Percentiles rank a stretch among this genome's conserved stretches.
These are phyloP conservation scores for Xiphophorus birchmanni DNA, from an alignment of 2,797 vertebrate species.

Conservation along the genomic window DNA sequence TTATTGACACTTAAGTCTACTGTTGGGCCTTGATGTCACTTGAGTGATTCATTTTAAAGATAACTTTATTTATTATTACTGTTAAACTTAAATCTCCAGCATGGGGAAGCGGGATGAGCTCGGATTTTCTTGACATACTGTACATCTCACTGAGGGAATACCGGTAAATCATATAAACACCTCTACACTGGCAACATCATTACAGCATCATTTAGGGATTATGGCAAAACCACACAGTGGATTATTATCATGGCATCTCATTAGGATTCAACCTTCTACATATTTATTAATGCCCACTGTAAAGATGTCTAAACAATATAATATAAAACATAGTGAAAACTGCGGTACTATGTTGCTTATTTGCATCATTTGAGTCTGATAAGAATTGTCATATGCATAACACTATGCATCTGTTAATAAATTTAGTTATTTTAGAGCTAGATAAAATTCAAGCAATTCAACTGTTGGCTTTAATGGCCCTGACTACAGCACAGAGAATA, in stretches of 20 bases:
- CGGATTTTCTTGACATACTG: too few species aligned
- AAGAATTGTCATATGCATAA: too few species aligned
- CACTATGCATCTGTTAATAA: too few species aligned
- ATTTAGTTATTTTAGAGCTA: too few species aligned
- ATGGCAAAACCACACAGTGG: background rate
- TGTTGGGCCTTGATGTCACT: too few species aligned
- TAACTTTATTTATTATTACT: too few species aligned
- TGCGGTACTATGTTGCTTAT: background rate
- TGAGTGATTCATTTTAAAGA: too few species aligned
- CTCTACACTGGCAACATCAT: background rate
- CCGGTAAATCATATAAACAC: conserved; percentile 28
- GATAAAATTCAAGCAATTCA: background rate
- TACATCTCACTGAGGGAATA: background rate
- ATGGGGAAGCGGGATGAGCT: too few species aligned
- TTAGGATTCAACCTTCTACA: background rate
- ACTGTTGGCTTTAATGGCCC: background rate
- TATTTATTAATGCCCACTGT: background rate
- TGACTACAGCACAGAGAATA: background rate
- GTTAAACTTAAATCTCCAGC: too few species aligned
- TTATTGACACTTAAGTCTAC: too few species aligned
- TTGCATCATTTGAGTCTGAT: background rate
- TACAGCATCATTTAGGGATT: background rate
- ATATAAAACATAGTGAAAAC: background rate
- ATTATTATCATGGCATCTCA: background rate
- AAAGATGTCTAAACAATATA: background rate